Evolutionary conservation across 2,113 vertebrate species (phyloP), one percentile per base, ranked within the genome.

Genomic region (Lethenteron reissneri): DNA sequence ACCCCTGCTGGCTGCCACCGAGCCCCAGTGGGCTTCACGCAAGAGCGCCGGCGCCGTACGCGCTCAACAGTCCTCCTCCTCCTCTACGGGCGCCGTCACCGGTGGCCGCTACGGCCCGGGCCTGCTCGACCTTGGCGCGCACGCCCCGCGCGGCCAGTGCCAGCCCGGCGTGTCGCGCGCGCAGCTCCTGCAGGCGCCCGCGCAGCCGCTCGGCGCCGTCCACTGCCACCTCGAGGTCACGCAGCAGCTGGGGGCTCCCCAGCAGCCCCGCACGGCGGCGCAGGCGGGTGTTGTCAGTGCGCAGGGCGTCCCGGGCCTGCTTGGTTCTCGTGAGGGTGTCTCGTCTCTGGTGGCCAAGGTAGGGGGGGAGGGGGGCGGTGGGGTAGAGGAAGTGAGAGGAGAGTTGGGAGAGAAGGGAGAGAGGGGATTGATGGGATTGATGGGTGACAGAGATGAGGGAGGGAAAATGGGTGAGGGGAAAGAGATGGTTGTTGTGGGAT

Each of bases 201-300:
- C 70, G 73, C 11, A 89, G 79, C 8, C 15, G 12, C 2, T 79
- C 74, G 0, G 68, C 75, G 15, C 70, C 25, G 4, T 83, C 80
- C 56, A 80, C 79, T 6, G 82, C 84, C 9, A 83, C 77, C 70
- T 89, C 85, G 69, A 83, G 78, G 80, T 91, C 88, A 58, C 14
- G 70, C 3, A 92, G 83, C 12, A 89, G 77, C 0, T 72, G 10
- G 12, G 75, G 72, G 72, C 85, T 80, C 4, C 85, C 87, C 71
- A 88, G 82, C 12, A 92, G 78, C 4, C 87, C 87, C 0, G 77
- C 73, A 3, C 74, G 71, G 75, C 85, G 80, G 3, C 74, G 80
- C 70, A 90, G 74, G 21, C 72, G 76, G 74, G 72, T 3, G 68
- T 84, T 88, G 75, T 82, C 80, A 0, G 19, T 58, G 17, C 81